Base-by-base conservation (phyloP, 1,140 invertebrate species). In the Heterodera schachtii region DNA sequence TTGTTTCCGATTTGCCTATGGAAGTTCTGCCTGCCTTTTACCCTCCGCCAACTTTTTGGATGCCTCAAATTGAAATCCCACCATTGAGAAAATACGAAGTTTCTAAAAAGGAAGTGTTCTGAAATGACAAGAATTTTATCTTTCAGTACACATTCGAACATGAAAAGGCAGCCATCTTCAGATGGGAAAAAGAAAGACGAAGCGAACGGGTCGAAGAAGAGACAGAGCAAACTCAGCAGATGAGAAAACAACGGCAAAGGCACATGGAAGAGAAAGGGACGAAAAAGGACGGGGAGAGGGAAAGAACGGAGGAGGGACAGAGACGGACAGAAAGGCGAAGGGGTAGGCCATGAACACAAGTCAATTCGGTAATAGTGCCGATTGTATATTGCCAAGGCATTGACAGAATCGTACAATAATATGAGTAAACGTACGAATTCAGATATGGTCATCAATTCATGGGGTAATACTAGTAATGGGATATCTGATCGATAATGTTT, bases 111-210 rank as follows among this genome's bases (percentile, higher is more conserved):
- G 49, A 77, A 16, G 75, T 19, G 9, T 80, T 9, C 5, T 80
- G 9, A 78, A 13, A 13, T 5, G 5, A 44, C 8, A 13, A 4
- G 3, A 44, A 19, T 41, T 21, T 44, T 64, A 21, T 9, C 41
- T 70, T 86, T 85, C 71, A 86, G 85, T 87, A 87, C 64, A 66
- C 82, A 41, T 86, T 86, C 75, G 66, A 81, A 46, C 70, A 21
- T 16, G 85, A 86, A 74, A 83, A 74, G 41, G n/a, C 44, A n/a
- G 77, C 85, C 16, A 79, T 87, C 46, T 49, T 49, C 71, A 74
- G 43, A 47, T 85, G 85, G 70, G 76, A 78, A 64, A 21, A 82
- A 80, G 83, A 82, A 80, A 57, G 79, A 80, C 57, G 83, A 73
- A 11, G 7, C 46, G 13, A n/a, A 43, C 47, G 73, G 69, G 74